Conservation (phyloP, 2,113 vertebrate species). For the Dasyurus viverrinus region DNA sequence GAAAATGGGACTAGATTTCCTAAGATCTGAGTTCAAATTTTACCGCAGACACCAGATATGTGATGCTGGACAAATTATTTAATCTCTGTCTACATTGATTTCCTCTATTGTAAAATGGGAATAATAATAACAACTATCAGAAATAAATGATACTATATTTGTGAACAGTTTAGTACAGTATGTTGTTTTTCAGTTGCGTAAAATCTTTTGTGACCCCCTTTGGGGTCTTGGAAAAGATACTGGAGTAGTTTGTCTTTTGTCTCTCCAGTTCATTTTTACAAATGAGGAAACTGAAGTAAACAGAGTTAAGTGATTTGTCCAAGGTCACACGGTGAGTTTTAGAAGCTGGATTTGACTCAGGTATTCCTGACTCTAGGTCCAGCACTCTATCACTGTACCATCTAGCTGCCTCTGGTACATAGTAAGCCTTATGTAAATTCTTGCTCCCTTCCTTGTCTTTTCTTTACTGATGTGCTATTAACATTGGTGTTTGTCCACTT, state of each 20-base stretch:
- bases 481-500: background rate
- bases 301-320: background rate
- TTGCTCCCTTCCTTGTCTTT: background rate
- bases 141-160: background rate
- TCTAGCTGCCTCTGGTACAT: background rate
- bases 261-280: background rate
- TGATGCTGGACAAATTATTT: background rate
- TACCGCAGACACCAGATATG: background rate
- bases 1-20: background rate
- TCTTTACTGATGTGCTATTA: background rate
- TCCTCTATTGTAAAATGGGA: background rate
- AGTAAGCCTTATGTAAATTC: background rate
- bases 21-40: background rate
- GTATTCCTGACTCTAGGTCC: background rate
- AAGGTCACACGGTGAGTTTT: background rate
- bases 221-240: background rate
- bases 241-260: background rate
- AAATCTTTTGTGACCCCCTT: background rate
- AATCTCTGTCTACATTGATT: background rate
- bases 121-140: background rate
- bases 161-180: background rate
- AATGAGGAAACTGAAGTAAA: background rate
- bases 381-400: background rate
- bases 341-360: background rate
- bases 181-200: background rate